Base-by-base conservation (phyloP, 2,888 invertebrate genomes). In the Spicauda simplicius region DNA sequence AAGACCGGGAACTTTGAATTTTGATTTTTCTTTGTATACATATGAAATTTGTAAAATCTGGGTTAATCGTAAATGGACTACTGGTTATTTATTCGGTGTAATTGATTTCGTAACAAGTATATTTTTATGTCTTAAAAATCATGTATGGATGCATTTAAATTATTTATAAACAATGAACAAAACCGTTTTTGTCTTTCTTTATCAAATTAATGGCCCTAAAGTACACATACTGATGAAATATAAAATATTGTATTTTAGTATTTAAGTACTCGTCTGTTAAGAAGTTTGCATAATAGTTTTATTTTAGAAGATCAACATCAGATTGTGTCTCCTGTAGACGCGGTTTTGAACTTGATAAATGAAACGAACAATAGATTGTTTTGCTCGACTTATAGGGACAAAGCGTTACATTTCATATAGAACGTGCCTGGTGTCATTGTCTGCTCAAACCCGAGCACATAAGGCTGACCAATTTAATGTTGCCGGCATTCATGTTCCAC, bases 311-410 rank as follows among this genome's bases (percentile, higher is more conserved):
- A 48, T 37, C 37, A 57, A 57, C 20, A 14, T 18, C 16, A 5
- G 20, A 57, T 19, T 18, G 41, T 57, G 37, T 18, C 25, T n/a
- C n/a, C n/a, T n/a, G n/a, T n/a, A n/a, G n/a, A 16, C 64, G 59
- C 48, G 54, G 48, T 48, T 64, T 66, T 63, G 62, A 62, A 63
- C 33, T 64, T 33, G 57, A 64, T 50, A 50, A 33, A 57, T 20
- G 5, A 56, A 48, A 56, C 41, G 25, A 25, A 59, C 58, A 59
- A 59, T 41, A 16, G 48, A 45, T 58, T 20, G 45, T 58, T 58
- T 18, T 25, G 37, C 16, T 18, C 56, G 45, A 20, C 41, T 3
- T 25, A n/a, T 25, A 25, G 14, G 11, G 0, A 11, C n/a, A 48
- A 16, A 45, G 14, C 58, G 4, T 20, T n/a, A n/a, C 14, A 14